These are phyloP conservation scores for Macaria notata DNA, from an alignment of 2,888 invertebrate genomes.

Conservation along the genomic window DNA sequence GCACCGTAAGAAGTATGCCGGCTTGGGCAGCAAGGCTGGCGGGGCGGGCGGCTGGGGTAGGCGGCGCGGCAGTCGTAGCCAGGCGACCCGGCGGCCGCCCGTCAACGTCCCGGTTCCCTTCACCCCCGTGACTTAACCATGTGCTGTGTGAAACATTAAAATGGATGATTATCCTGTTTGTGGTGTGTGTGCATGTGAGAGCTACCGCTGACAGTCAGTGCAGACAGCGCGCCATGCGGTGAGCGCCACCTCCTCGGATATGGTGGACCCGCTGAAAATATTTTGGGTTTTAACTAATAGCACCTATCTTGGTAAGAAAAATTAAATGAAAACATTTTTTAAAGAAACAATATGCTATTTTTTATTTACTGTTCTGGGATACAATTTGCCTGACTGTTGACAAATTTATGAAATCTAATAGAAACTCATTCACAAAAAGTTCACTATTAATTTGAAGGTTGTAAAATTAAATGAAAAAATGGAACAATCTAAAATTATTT, in stretches of 20 bases:
- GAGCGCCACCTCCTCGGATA: conserved; percentile 78
- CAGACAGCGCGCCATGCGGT: conserved; percentile 70
- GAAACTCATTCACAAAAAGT: no score
- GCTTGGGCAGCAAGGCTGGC: conserved; percentile 63
- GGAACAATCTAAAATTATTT: no score
- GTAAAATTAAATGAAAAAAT: no score
- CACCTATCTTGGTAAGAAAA: conserved; percentile 87
- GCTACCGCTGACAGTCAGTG: conserved; percentile 50
- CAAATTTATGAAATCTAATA: no score
- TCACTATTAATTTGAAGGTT: no score
- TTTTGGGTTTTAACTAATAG: conserved; percentile 93
- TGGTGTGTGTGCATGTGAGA: conserved; percentile 49
- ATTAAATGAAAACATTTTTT: background rate
- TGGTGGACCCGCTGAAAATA: conserved; percentile 92
- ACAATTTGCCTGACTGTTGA: no score
- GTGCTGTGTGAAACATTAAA: conserved; percentile 53
- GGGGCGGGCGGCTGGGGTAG: conserved; percentile 64
- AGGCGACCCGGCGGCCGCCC: conserved; percentile 63
- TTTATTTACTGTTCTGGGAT: no score
- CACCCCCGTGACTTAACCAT: conserved; percentile 42
- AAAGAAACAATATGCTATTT: no score
- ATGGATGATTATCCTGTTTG: conserved; percentile 43
- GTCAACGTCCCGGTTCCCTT: conserved; percentile 45
- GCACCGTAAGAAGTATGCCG: conserved; percentile 52
- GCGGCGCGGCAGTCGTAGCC: conserved; percentile 74